Percentiles rank a stretch among this genome's conserved stretches.
Evolutionary conservation across 2,888 invertebrate species (phyloP).

Genomic region (Stenolophus ochropezus): DNA sequence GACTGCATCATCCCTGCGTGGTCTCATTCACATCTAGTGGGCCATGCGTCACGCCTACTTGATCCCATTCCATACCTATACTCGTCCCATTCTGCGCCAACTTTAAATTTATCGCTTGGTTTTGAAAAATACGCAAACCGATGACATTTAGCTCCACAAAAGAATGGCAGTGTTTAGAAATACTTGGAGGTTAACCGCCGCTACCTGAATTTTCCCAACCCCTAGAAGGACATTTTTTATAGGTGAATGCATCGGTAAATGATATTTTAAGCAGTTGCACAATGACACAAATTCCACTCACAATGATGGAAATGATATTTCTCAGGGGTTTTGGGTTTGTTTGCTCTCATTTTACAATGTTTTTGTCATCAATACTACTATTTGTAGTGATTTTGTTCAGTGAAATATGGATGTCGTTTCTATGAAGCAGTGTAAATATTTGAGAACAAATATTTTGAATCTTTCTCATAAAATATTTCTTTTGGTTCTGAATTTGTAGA

Average conservation of each 20-base stretch:
- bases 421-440: background rate
- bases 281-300: slow-evolving; percentile 24
- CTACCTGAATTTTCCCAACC: slow-evolving; percentile 43
- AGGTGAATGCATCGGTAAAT: slow-evolving; percentile 30
- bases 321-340: slow-evolving; percentile 26
- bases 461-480: background rate
- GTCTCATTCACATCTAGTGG: slow-evolving; percentile 50
- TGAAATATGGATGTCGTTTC: background rate
- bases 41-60: slow-evolving; percentile 58
- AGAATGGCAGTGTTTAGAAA: slow-evolving; percentile 69
- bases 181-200: slow-evolving; percentile 68
- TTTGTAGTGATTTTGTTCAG: background rate
- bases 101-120: slow-evolving; percentile 57
- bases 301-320: slow-evolving; percentile 11
- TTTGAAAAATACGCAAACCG: slow-evolving; percentile 61
- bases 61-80: slow-evolving; percentile 49
- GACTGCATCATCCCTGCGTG: slow-evolving; percentile 12
- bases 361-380: slow-evolving; percentile 1
- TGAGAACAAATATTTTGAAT: background rate
- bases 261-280: slow-evolving; percentile 37
- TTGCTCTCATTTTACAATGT: background rate
- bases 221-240: slow-evolving; percentile 30
- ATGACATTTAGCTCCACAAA: slow-evolving; percentile 68
- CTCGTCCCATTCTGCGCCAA: slow-evolving; percentile 45
- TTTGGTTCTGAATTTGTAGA: background rate